Evolutionary conservation across 2,113 vertebrate genomes (phyloP).

Genomic region (Ursus arctos): DNA sequence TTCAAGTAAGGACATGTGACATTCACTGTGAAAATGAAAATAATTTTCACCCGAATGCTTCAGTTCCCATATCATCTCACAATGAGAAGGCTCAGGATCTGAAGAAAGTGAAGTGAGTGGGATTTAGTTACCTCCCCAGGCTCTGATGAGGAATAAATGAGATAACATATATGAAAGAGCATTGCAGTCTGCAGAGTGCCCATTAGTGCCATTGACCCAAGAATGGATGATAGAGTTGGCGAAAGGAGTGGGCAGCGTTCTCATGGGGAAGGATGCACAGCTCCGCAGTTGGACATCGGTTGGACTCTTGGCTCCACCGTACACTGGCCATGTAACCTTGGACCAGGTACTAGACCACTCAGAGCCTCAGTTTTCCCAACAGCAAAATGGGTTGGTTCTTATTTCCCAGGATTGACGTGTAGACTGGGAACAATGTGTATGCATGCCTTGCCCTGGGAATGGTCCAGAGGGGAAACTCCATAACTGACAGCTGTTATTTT

Average conservation of each 20-base stretch:
- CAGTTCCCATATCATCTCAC: not conserved
- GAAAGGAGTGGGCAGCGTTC: not conserved
- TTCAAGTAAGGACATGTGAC: not conserved
- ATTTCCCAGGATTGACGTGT: not conserved
- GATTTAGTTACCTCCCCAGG: not conserved
- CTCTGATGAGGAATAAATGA: not conserved
- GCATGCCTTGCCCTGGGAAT: not conserved
- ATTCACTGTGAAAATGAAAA: not conserved
- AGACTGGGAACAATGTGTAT: not conserved
- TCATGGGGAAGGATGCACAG: not conserved
- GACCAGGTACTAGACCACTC: not conserved
- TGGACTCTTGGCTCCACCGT: not conserved
- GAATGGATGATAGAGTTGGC: not conserved
- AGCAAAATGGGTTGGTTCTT: not conserved
- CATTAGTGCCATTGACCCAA: accelerated
- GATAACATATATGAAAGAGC: not conserved
- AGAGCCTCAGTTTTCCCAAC: not conserved
- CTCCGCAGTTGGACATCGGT: not conserved
- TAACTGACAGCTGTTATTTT: not conserved
- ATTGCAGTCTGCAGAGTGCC: not conserved
- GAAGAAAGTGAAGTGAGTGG: not conserved
- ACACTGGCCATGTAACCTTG: not conserved
- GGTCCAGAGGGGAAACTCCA: not conserved
- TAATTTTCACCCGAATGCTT: not conserved
- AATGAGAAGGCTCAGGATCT: not conserved